Evolutionary conservation across 1,140 invertebrate species (phyloP).

Genomic region (Hypothenemus hampei): DNA sequence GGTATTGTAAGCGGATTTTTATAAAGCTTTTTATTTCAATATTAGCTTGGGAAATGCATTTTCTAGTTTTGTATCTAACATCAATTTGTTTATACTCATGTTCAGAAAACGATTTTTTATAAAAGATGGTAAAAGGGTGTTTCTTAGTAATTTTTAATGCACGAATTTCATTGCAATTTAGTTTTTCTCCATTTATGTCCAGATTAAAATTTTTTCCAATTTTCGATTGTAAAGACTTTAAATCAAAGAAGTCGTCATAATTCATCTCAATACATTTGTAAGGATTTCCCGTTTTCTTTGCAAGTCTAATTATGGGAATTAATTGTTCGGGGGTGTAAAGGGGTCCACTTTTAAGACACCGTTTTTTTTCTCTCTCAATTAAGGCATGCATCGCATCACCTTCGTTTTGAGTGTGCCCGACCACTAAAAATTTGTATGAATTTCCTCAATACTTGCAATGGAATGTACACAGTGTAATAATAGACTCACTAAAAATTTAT

Average conservation of each 20-base stretch:
- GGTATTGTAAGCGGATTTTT: too few species aligned
- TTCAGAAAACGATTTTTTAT: slow-evolving; percentile 3
- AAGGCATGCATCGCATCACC: slow-evolving; percentile 42
- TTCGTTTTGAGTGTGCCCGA: slow-evolving; percentile 46
- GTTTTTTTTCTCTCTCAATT: slow-evolving; percentile 38
- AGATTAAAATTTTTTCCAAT: slow-evolving; percentile 5
- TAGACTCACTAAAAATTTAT: slow-evolving; percentile 40
- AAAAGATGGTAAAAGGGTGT: slow-evolving; percentile 4
- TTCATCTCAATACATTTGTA: slow-evolving; percentile 5
- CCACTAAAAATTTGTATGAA: slow-evolving; percentile 43
- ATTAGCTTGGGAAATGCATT: too few species aligned
- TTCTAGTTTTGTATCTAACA: slow-evolving; percentile 3
- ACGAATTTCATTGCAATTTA: background rate
- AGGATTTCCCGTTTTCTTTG: background rate
- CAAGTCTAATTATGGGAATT: background rate
- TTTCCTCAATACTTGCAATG: slow-evolving; percentile 20
- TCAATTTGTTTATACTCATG: background rate
- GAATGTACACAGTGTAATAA: slow-evolving; percentile 39
- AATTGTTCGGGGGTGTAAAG: slow-evolving; percentile 2
- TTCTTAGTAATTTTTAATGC: background rate
- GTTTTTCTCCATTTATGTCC: background rate
- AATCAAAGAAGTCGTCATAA: too few species aligned
- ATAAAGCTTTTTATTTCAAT: too few species aligned
- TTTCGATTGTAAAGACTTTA: background rate
- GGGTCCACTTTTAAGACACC: background rate